These are phyloP conservation scores for Tachina grossa DNA, from an alignment of 2,888 invertebrate genomes.

Conservation along the genomic window DNA sequence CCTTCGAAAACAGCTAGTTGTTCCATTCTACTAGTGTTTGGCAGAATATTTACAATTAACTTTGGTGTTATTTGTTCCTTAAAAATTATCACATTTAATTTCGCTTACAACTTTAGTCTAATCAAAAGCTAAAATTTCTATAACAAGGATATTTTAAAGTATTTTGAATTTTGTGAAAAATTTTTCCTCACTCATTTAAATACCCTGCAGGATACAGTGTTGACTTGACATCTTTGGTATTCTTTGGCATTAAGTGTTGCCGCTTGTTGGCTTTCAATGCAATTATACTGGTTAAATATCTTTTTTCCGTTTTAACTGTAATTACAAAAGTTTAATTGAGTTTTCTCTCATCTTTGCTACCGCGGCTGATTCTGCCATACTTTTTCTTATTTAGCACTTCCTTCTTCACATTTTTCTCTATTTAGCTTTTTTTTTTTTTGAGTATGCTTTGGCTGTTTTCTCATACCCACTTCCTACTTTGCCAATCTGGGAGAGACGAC, in stretches of 20 bases:
- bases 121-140: no score
- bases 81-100: no score
- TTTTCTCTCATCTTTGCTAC: slow-evolving; percentile 77
- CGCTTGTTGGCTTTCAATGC: slow-evolving; percentile 80
- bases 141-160: no score
- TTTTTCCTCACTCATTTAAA: neutral
- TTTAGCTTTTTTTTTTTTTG: slow-evolving; percentile 22
- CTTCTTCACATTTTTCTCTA: slow-evolving; percentile 52
- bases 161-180: neutral
- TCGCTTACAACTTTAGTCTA: no score
- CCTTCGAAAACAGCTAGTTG: no score
- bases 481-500: neutral
- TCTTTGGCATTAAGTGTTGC: slow-evolving; percentile 67
- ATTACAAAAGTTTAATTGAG: slow-evolving; percentile 83
- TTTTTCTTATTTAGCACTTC: slow-evolving; percentile 61
- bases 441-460: slow-evolving; percentile 37
- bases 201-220: slow-evolving; percentile 45
- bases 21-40: no score
- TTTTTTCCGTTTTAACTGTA: slow-evolving; percentile 82
- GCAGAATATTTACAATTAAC: no score
- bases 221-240: slow-evolving; percentile 40
- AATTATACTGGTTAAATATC: slow-evolving; percentile 82
- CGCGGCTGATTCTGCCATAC: slow-evolving; percentile 32
- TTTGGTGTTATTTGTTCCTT: no score
- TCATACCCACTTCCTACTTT: slow-evolving; percentile 43